phyloP scores from a whole-genome alignment of 2,113 vertebrate genomes.

The Calidris pugnax region DNA sequence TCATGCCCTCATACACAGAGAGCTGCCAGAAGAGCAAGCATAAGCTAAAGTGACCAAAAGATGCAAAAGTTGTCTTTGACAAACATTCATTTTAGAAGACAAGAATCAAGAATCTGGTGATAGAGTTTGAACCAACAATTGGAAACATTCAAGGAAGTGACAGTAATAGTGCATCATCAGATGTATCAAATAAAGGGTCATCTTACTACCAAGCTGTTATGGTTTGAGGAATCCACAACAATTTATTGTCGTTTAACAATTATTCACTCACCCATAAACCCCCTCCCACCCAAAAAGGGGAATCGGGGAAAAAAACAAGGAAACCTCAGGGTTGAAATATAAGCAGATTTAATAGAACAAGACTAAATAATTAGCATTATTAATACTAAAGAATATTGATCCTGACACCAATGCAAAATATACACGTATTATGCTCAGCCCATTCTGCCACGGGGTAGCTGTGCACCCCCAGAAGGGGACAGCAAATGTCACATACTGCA shows the following conservation, averaged over 20 bases:
- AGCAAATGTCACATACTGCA: not conserved
- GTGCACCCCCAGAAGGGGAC: not conserved
- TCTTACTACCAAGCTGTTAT: not conserved
- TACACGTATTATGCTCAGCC: not conserved
- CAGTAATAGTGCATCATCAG: not conserved
- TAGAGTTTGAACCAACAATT: not conserved
- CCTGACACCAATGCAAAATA: not conserved
- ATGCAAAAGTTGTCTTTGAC: not conserved
- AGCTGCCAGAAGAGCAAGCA: not conserved
- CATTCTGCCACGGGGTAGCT: not conserved
- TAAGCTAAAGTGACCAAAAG: not conserved
- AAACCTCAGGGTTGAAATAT: not conserved
- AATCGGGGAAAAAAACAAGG: not conserved
- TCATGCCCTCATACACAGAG: not conserved
- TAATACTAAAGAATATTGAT: not conserved
- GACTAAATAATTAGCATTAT: not conserved
- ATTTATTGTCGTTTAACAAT: not conserved
- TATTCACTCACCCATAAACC: not conserved
- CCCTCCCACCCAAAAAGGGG: not conserved
- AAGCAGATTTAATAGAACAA: not conserved
- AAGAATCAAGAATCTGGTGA: not conserved
- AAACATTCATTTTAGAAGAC: not conserved
- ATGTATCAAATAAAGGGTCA: not conserved
- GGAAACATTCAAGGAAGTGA: not conserved
- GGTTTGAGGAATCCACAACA: not conserved